A percentile compares a stretch with the other conserved stretches of the same genome.
Evolutionary conservation across 2,888 invertebrate genomes (phyloP).

Genomic region (Nephrocerus scutellatus): DNA sequence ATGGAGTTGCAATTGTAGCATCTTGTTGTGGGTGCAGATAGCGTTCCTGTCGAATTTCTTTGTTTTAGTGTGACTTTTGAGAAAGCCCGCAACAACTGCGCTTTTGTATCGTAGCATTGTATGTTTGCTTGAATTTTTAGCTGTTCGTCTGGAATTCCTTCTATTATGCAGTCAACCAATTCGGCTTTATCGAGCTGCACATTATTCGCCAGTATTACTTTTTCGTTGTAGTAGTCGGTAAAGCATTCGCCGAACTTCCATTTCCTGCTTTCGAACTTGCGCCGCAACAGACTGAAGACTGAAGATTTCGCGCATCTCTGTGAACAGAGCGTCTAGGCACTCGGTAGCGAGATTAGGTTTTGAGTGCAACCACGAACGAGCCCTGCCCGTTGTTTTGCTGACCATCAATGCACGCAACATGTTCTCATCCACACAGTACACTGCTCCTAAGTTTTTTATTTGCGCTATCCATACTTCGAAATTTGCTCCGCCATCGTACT

Average conservation of each 20-base stretch:
- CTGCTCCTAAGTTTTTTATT: no score
- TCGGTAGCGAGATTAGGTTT: no score
- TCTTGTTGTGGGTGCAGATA: not conserved
- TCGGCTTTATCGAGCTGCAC: conserved; percentile 13
- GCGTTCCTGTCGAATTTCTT: not conserved
- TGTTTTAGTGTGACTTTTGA: no score
- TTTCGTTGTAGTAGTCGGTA: conserved; percentile 15
- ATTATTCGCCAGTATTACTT: conserved; percentile 13
- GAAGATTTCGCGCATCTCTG: no score
- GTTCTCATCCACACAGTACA: no score
- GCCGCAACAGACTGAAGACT: no score
- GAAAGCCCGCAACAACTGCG: conserved; percentile 14
- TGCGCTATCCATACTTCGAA: no score
- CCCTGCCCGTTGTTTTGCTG: no score
- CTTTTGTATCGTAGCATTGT: conserved; percentile 11
- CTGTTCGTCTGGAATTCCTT: conserved; percentile 17
- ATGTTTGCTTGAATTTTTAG: conserved; percentile 15
- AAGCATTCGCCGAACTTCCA: conserved; percentile 15
- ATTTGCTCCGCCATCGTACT: no score
- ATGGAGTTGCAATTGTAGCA: conserved; percentile 13
- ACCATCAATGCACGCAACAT: no score
- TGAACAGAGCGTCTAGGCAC: no score
- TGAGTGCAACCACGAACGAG: no score
- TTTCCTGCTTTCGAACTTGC: conserved; percentile 14
- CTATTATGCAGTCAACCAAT: conserved; percentile 18